These are phyloP conservation scores for Nixonia krombeini DNA, from an alignment of 1,140 invertebrate species.

Conservation along the genomic window DNA sequence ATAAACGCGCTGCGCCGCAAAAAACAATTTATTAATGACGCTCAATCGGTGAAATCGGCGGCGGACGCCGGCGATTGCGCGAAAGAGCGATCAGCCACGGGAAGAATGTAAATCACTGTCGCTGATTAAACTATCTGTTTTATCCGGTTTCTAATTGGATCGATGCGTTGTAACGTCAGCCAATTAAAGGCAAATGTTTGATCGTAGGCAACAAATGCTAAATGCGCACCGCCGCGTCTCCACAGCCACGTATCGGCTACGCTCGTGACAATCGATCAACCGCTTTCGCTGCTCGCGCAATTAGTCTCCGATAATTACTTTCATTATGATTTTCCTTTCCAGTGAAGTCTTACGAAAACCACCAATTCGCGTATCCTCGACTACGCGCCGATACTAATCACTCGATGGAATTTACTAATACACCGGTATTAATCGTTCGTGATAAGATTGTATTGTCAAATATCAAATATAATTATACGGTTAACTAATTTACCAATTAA, in stretches of 20 bases:
- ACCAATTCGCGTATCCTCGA: too few species aligned
- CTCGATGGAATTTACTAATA: not conserved
- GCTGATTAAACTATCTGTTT: slow-evolving; percentile 62
- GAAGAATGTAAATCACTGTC: slow-evolving; percentile 61
- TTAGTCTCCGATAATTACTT: not conserved
- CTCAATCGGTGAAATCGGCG: slow-evolving; percentile 6
- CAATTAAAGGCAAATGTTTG: slow-evolving; percentile 59
- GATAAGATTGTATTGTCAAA: too few species aligned
- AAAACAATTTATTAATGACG: not conserved
- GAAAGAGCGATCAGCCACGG: slow-evolving; percentile 30
- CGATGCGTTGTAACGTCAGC: slow-evolving; percentile 56
- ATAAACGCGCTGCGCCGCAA: too few species aligned
- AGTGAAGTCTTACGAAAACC: too few species aligned
- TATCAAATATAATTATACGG: too few species aligned
- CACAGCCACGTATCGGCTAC: slow-evolving; percentile 17
- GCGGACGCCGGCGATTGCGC: slow-evolving; percentile 29
- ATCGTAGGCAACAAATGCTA: slow-evolving; percentile 53
- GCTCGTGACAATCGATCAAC: slow-evolving; percentile 24
- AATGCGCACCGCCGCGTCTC: slow-evolving; percentile 20
- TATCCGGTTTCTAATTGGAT: slow-evolving; percentile 59
- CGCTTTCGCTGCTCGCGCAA: slow-evolving; percentile 27
- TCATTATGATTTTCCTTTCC: not conserved
- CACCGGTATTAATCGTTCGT: too few species aligned
- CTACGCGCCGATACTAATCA: not conserved
- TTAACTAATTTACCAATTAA: too few species aligned